These are phyloP conservation scores for Nomada fucata DNA, from an alignment of 2,888 invertebrate genomes.

Conservation along the genomic window DNA sequence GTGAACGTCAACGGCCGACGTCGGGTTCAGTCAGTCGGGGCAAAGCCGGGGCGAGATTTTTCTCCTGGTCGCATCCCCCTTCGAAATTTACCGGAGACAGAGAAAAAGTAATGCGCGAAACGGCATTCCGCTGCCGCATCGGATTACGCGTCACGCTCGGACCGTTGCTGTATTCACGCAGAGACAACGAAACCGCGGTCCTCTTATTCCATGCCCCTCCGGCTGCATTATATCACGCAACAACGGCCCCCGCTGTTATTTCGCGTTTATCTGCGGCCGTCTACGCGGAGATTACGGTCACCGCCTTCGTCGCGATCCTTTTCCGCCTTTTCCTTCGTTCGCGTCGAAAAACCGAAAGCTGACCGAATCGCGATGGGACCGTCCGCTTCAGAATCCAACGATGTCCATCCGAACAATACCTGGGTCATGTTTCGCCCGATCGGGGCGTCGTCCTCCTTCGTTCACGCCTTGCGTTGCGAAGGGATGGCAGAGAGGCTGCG, in stretches of 20 bases:
- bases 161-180: conserved; percentile 49
- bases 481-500: background rate
- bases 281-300: conserved; percentile 42
- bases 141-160: conserved; percentile 58
- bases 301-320: conserved; percentile 17
- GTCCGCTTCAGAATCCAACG: no score
- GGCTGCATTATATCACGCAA: conserved; percentile 46
- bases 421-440: no score
- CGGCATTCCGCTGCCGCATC: conserved; percentile 39
- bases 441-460: background rate
- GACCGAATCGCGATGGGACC: no score
- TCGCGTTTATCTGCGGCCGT: conserved; percentile 47
- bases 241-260: conserved; percentile 49
- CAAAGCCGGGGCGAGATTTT: conserved; percentile 18
- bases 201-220: background rate
- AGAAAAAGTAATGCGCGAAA: conserved; percentile 48
- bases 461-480: conserved; percentile 26
- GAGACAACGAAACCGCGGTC: conserved; percentile 36
- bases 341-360: background rate
- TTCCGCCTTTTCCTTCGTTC: conserved; percentile 1
- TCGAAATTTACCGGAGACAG: conserved; percentile 40
- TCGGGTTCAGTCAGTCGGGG: no score
- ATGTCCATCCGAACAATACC: no score
- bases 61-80: conserved; percentile 1
- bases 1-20: background rate